Evolutionary conservation across 2,113 vertebrate species (phyloP), one percentile per base, ranked within the genome.

Genomic region (Coregonus clupeaformis): DNA sequence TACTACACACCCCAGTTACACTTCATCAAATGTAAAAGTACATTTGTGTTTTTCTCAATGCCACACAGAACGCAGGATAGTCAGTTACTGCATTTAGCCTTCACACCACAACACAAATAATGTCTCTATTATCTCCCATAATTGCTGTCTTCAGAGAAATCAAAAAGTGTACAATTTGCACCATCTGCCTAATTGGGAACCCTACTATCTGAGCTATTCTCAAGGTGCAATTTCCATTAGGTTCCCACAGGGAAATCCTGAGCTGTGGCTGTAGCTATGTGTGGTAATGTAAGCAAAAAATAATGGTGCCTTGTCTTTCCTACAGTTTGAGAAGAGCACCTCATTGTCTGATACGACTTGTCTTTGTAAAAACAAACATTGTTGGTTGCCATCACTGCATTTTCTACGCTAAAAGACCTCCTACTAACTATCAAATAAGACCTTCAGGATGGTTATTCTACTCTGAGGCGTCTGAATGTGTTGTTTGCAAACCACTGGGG

Each of bases 231-330:
- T 81, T 82, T 79, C n/a, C 32, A 42, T 68, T 42, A 36, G 29
- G 66, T n/a, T 72, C 25, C 66, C 24, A 29, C 16, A 42, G 29
- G 66, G 30, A 67, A 71, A 72, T 75, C 67, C 67, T 55, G 65
- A 42, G 9, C 36, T 7, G 36, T 42, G 36, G 7, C 36, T 36
- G 32, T 36, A 7, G 32, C 32, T 42, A 84, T 63, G 72, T 32
- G 75, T 77, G 71, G 59, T 87, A 84, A 86, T 83, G 67, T 75
- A 60, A 55, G 52, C 52, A 18, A 18, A 11, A 42, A 3, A 42
- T 42, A 42, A 42, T 42, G n/a, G 73, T 74, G 71, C 71, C 77
- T 74, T 72, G 52, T 77, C 76, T 80, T 4, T 83, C 55, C 74
- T 68, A 80, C 73, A 67, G 20, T 27, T 55, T n/a, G 16, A 36